Evolutionary conservation across 2,113 vertebrate species (phyloP), one percentile per base, ranked within the genome.

Genomic region (Ciconia boyciana): DNA sequence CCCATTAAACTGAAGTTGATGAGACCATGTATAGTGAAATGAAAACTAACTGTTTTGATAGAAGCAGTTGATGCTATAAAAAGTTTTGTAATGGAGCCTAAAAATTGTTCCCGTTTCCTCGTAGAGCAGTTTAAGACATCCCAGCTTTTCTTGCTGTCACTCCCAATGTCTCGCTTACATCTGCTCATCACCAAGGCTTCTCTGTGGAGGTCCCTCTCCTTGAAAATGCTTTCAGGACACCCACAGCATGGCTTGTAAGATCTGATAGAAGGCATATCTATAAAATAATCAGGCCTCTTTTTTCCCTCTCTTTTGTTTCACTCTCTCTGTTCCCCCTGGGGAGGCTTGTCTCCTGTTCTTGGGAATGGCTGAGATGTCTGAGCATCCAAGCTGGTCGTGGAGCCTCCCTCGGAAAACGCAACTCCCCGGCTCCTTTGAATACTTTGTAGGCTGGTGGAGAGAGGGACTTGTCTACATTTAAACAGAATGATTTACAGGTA

Each of bases 1-100:
- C 29, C 64, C 44, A 41, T 93, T 75, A 88, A 92, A 72, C 48
- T 83, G 51, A 31, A 76, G 16, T 46, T 44, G 92, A 83, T 93
- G 79, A 74, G 71, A 66, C 6, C 2, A 5, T 1, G 5, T 71
- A 48, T 39, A 81, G 22, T 54, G 51, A 83, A 85, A 74, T 66
- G 60, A 66, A 86, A 86, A 51, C 24, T 48, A 44, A 51, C 36
- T 0, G 0, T 69, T 91, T 65, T 77, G 55, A 66, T 64, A 57
- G 29, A 83, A 74, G 21, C 39, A 75, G 26, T 39, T 71, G 21
- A 57, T 54, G 64, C 36, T 49, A 46, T 55, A 77, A 8, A 32
- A n/a, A 3, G 54, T 85, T 91, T 39, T 88, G 20, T 90, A 75
- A 58, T 3, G 9, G 41, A 77, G 20, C 6, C 52, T 89, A 55